phyloP scores from a whole-genome alignment of 2,797 vertebrate genomes.

The Hippopotamyrus pictus region DNA sequence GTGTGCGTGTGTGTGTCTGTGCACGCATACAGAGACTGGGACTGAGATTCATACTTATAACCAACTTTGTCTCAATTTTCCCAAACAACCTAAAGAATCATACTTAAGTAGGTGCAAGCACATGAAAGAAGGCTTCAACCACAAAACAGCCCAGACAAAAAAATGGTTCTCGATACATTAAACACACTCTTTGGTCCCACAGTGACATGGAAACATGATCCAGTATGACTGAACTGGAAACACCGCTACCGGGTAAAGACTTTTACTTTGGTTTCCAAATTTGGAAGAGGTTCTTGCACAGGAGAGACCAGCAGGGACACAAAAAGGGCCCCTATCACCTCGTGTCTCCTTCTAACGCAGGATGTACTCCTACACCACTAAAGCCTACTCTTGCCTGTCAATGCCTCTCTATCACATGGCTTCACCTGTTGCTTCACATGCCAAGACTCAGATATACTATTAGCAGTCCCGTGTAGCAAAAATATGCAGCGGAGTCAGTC shows the following conservation, averaged over 20 bases:
- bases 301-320: neutral
- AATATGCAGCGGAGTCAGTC: too few species aligned
- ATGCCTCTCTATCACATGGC: neutral
- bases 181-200: neutral
- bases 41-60: constrained; percentile 57
- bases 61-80: constrained; percentile 53
- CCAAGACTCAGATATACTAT: neutral
- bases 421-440: neutral
- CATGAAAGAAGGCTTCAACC: constrained; percentile 38
- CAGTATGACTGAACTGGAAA: neutral
- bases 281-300: neutral
- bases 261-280: neutral
- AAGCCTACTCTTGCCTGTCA: neutral
- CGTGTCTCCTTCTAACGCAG: neutral
- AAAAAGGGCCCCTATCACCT: neutral
- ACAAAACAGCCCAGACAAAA: neutral
- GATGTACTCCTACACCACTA: neutral
- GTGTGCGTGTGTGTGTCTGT: constrained; percentile 38
- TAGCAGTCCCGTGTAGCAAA: neutral
- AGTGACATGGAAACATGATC: neutral
- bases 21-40: constrained; percentile 34
- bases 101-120: constrained; percentile 41
- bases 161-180: neutral
- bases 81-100: constrained; percentile 47
- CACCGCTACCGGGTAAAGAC: neutral